Evolutionary conservation across 2,113 vertebrate species (phyloP).

Genomic region (Lagopus muta): DNA sequence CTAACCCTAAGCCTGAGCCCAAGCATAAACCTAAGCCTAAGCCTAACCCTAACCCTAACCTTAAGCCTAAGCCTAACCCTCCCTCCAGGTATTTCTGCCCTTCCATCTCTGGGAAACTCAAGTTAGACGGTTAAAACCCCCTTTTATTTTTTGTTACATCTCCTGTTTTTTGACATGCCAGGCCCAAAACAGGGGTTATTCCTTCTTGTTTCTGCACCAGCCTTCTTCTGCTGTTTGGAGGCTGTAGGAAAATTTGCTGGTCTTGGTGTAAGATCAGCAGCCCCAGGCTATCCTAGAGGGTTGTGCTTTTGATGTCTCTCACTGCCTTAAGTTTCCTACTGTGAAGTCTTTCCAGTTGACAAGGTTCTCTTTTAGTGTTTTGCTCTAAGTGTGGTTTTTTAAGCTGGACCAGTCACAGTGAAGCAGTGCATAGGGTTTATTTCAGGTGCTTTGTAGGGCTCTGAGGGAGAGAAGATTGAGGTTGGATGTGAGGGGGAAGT

Average conservation of each 20-base stretch:
- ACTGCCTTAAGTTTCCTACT: background rate
- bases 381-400: background rate
- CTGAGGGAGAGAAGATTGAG: too few relatives aligned
- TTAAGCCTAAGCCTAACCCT: background rate
- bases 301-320: background rate
- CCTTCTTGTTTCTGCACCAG: background rate
- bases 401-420: background rate
- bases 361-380: background rate
- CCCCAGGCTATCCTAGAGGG: background rate
- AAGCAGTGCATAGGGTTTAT: background rate
- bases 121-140: rapidly evolving
- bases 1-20: too few relatives aligned
- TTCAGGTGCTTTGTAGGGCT: background rate
- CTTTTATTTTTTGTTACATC: background rate
- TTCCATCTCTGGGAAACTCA: background rate
- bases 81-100: background rate
- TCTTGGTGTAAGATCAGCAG: background rate
- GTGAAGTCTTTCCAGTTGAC: background rate
- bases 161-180: background rate
- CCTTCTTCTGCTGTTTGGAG: background rate
- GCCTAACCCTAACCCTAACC: too few relatives aligned
- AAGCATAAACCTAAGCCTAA: too few relatives aligned
- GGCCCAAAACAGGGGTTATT: rapidly evolving
- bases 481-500: too few relatives aligned
- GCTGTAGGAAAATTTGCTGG: background rate